Base-by-base conservation (phyloP, 1,140 invertebrate genomes). In the Meteorus sp. region DNA sequence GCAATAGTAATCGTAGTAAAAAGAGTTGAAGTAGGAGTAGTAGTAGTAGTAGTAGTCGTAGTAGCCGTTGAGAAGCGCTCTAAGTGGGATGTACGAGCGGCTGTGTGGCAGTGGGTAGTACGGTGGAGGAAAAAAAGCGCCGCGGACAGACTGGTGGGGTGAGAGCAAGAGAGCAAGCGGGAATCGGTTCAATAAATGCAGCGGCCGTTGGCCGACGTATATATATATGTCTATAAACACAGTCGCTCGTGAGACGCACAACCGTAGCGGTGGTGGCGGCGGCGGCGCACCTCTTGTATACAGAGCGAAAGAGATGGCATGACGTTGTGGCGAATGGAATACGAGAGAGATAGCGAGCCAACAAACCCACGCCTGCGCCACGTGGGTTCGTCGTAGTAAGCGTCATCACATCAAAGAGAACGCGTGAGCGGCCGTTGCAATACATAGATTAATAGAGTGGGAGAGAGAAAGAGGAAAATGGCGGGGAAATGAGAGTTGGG, bases 331-430 rank as follows among this genome's bases (percentile, higher is more conserved):
- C 37, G 25, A 31, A 56, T 7, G 33, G 25, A 31, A 56, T 7
- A 29, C 33, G 60, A 68, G 63, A 9, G 61, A 57, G 64, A 70
- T 33, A 44, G 63, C 68, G 60, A 56, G 63, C 70, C 61, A 69
- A 72, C 68, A 72, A 72, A 72, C 66, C 68, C 70, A 72, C 70
- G 70, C 70, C 70, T 72, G 68, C 70, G 70, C 68, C 70, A 72
- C 70, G 70, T 72, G 70, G 52, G 27, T 19, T 23, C n/a, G 9
- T 47, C 11, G 31, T 9, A 47, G 20, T 13, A n/a, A 31, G 15
- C 37, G 39, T 22, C 33, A 8, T 5, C 13, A 25, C 2, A 22
- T 13, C 6, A 29, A 22, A 22, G 53, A 51, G 33, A 33, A 6
- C n/a, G n/a, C n/a, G n/a, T n/a, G n/a, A n/a, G n/a, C n/a, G n/a